These are phyloP conservation scores for Rhogogaster chlorosoma DNA, from an alignment of 2,888 invertebrate genomes.

Conservation along the genomic window DNA sequence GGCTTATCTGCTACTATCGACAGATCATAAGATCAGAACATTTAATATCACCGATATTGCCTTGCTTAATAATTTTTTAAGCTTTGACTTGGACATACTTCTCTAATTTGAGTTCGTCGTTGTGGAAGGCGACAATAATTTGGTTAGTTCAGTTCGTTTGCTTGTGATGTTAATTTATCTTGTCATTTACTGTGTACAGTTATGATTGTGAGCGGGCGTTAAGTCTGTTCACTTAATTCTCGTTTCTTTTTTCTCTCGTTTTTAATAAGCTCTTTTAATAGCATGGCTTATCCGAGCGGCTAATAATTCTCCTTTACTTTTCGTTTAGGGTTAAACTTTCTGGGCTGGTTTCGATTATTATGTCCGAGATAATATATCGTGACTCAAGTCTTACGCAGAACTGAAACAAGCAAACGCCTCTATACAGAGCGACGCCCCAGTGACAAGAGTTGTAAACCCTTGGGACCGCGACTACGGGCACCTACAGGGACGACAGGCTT, in stretches of 20 bases:
- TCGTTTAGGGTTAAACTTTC: neutral
- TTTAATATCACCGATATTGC: neutral
- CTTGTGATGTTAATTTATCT: neutral
- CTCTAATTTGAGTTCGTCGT: neutral
- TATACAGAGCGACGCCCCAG: neutral
- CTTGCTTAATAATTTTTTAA: neutral
- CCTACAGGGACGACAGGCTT: constrained; percentile 23
- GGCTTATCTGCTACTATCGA: neutral
- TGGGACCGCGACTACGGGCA: neutral
- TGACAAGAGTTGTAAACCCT: constrained; percentile 16
- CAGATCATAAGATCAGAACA: neutral
- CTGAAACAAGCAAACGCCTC: neutral
- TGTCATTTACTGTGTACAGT: neutral
- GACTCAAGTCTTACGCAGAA: neutral
- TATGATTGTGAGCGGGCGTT: neutral
- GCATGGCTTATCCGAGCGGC: neutral
- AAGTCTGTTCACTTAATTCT: neutral
- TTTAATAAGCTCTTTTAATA: neutral
- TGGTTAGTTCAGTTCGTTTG: neutral
- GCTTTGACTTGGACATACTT: neutral
- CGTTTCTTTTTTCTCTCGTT: neutral
- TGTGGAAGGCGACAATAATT: neutral
- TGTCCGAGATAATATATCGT: neutral
- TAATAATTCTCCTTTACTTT: neutral
- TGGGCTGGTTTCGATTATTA: neutral